phyloP scores from a whole-genome alignment of 2,888 invertebrate species.

The Chaitophorus viminalis region DNA sequence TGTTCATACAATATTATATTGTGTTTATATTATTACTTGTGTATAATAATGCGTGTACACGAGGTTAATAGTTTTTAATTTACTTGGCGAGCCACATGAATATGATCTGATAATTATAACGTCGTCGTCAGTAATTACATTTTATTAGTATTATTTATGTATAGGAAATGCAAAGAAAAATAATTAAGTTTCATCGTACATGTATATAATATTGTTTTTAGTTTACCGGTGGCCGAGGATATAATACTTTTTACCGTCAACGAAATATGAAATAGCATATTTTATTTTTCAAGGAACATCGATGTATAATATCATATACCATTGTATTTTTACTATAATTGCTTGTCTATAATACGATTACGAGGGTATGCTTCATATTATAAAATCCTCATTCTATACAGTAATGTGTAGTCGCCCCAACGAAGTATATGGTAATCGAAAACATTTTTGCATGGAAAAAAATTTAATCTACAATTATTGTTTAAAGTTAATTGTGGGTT shows the following conservation, averaged over 20 bases:
- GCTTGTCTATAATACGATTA: too few species aligned
- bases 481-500: too few species aligned
- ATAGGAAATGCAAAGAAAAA: not conserved
- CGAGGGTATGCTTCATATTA: too few species aligned
- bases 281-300: too few species aligned
- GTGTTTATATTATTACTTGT: not conserved
- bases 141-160: not conserved
- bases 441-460: too few species aligned
- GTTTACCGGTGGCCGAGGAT: not conserved
- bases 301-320: too few species aligned
- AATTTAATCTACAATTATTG: too few species aligned
- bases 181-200: not conserved
- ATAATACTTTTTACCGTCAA: not conserved
- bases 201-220: not conserved
- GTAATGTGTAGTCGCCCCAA: too few species aligned
- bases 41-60: too few species aligned
- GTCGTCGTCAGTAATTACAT: slow-evolving; percentile 3
- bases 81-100: not conserved
- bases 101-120: slow-evolving; percentile 40
- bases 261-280: not conserved
- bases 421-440: too few species aligned
- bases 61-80: not conserved
- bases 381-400: too few species aligned
- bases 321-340: too few species aligned
- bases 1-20: not conserved